Evolutionary conservation across 1,140 invertebrate species (phyloP).

Genomic region (Drosophila busckii): DNA sequence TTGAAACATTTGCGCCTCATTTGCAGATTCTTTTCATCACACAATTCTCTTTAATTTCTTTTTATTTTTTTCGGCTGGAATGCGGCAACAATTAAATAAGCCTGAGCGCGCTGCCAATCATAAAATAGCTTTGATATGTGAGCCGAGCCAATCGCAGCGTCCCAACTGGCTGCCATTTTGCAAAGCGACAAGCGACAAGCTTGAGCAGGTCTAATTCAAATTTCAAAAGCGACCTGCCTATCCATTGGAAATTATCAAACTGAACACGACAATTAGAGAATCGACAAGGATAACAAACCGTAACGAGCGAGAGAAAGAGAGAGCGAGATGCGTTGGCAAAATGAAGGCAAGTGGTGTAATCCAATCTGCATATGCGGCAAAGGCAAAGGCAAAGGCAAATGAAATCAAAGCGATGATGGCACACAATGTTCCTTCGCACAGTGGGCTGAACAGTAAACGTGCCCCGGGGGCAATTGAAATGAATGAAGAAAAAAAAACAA

Average conservation of each 20-base stretch:
- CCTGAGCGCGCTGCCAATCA: too few relatives aligned
- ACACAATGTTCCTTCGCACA: slow-evolving; percentile 32
- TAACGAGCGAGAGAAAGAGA: background rate
- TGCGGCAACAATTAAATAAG: too few relatives aligned
- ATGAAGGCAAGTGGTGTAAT: slow-evolving; percentile 60
- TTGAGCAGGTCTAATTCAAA: slow-evolving; percentile 18
- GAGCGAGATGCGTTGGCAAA: slow-evolving; percentile 8
- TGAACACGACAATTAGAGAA: slow-evolving; percentile 49
- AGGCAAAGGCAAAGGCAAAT: slow-evolving; percentile 7
- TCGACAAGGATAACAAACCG: slow-evolving; percentile 9
- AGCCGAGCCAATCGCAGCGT: too few relatives aligned
- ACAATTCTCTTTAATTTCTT: slow-evolving; percentile 55
- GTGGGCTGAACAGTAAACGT: background rate
- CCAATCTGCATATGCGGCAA: slow-evolving; percentile 68
- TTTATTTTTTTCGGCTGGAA: slow-evolving; percentile 30
- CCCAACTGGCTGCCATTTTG: too few relatives aligned
- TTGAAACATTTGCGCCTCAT: slow-evolving; percentile 75
- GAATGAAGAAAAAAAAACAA: slow-evolving; percentile 5
- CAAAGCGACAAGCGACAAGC: too few relatives aligned
- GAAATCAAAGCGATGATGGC: slow-evolving; percentile 40
- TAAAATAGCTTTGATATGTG: too few relatives aligned
- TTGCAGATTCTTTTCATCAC: slow-evolving; percentile 76
- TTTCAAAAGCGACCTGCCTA: too few relatives aligned
- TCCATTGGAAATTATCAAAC: slow-evolving; percentile 55
- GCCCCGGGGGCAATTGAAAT: slow-evolving; percentile 32